These are phyloP conservation scores for Graptemys geographica DNA, from an alignment of 2,797 vertebrate genomes.

Conservation along the genomic window DNA sequence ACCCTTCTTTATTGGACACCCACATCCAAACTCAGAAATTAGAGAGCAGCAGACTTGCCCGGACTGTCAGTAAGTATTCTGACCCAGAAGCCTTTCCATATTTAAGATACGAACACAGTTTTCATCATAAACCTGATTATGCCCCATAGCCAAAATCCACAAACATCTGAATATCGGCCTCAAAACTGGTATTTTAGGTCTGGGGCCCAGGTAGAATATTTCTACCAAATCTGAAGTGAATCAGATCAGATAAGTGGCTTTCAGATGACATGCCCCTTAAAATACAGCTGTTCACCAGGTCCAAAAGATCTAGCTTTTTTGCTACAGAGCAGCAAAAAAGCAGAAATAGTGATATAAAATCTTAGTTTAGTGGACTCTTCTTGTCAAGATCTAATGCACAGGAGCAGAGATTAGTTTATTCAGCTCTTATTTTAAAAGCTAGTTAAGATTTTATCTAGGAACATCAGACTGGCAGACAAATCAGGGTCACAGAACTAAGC, in stretches of 20 bases:
- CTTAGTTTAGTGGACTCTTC: not conserved
- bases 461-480: slow-evolving; percentile 1
- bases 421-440: not conserved
- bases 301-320: not conserved
- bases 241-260: not conserved
- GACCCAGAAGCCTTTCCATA: not conserved
- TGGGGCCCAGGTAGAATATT: not conserved
- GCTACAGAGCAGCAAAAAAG: not conserved
- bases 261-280: not conserved
- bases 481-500: not conserved
- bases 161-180: not conserved
- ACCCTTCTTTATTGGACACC: not conserved
- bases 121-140: not conserved
- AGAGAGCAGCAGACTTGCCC: not conserved
- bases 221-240: not conserved
- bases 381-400: not conserved
- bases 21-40: not conserved
- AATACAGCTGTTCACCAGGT: not conserved
- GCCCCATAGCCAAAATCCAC: not conserved
- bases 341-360: not conserved
- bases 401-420: not conserved
- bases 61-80: not conserved
- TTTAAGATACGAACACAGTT: not conserved
- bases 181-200: not conserved
- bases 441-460: not conserved